phyloP scores from a whole-genome alignment of 2,113 vertebrate genomes.

The Cyprinodon brontotheroides region DNA sequence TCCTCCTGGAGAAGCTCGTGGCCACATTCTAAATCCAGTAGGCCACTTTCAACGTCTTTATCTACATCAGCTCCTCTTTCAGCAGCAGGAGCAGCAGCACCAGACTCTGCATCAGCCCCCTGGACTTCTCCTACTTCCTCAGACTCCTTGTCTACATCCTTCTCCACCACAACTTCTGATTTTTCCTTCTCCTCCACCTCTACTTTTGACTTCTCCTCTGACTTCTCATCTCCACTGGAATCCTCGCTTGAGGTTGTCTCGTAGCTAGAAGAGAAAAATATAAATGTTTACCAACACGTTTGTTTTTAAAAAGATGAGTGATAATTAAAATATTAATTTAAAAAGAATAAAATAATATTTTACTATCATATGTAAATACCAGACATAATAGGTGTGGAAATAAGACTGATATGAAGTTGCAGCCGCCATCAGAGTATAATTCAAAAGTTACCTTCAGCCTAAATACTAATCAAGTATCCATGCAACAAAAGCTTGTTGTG shows the following conservation, averaged over 20 bases:
- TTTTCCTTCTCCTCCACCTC: slow-evolving; percentile 80
- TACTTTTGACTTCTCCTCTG: slow-evolving; percentile 85
- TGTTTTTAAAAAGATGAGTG: neutral
- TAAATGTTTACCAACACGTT: neutral
- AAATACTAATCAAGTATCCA: slow-evolving; percentile 30
- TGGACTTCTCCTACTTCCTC: slow-evolving; percentile 71
- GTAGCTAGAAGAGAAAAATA: slow-evolving; percentile 79
- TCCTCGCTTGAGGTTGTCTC: slow-evolving; percentile 97
- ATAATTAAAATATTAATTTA: neutral
- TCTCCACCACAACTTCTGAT: slow-evolving; percentile 42
- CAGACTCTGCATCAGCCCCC: slow-evolving; percentile 56
- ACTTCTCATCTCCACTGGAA: slow-evolving; percentile 88
- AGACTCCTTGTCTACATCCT: slow-evolving; percentile 76
- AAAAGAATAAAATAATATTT: neutral
- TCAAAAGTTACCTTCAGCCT: slow-evolving; percentile 22
- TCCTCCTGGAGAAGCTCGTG: slow-evolving; percentile 64
- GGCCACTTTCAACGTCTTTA: slow-evolving; percentile 53
- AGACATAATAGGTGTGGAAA: neutral
- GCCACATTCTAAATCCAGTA: slow-evolving; percentile 52
- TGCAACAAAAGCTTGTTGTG: slow-evolving; percentile 44
- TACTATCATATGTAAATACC: neutral
- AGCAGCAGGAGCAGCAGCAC: slow-evolving; percentile 4
- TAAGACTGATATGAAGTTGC: neutral
- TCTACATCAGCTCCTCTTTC: slow-evolving; percentile 48
- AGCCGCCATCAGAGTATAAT: slow-evolving; percentile 38